Conservation (phyloP, 2,888 invertebrate genomes). For the Lacanobia oleracea region DNA sequence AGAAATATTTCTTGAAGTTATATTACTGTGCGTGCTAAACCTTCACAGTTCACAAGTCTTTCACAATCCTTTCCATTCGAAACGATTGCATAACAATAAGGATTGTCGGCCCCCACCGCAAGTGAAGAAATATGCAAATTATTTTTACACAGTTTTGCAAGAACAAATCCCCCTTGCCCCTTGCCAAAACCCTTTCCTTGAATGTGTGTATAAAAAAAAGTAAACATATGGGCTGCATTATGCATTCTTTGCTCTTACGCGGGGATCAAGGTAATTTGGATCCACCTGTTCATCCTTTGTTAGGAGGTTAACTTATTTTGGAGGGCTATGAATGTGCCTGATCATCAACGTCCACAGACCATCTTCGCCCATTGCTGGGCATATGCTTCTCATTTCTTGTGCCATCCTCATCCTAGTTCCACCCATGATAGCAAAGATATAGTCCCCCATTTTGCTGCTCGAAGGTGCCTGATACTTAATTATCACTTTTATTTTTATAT, state of each 20-base stretch:
- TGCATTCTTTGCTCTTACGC: conserved; percentile 12
- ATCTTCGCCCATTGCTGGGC: too few relatives aligned
- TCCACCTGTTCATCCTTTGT: background rate
- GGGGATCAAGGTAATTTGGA: background rate
- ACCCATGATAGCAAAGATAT: too few relatives aligned
- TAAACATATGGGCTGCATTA: conserved; percentile 12
- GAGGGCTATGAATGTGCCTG: too few relatives aligned
- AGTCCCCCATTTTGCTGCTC: too few relatives aligned
- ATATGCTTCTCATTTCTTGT: too few relatives aligned
- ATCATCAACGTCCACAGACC: too few relatives aligned
- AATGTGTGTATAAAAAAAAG: conserved; percentile 18
- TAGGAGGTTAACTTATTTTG: background rate
- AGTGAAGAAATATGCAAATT: conserved; percentile 32
- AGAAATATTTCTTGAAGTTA: background rate
- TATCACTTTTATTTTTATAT: too few relatives aligned
- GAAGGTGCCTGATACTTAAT: background rate
- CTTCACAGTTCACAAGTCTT: background rate
- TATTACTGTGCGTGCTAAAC: background rate
- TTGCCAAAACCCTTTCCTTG: background rate
- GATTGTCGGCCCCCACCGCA: background rate
- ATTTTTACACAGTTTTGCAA: conserved; percentile 18
- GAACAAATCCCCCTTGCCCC: too few relatives aligned
- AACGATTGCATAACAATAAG: conserved; percentile 18
- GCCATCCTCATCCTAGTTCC: too few relatives aligned
- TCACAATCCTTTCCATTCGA: conserved; percentile 11